Evolutionary conservation across 2,797 vertebrate species (phyloP), one percentile per base, ranked within the genome.

Genomic region (Clarias platycephalus): DNA sequence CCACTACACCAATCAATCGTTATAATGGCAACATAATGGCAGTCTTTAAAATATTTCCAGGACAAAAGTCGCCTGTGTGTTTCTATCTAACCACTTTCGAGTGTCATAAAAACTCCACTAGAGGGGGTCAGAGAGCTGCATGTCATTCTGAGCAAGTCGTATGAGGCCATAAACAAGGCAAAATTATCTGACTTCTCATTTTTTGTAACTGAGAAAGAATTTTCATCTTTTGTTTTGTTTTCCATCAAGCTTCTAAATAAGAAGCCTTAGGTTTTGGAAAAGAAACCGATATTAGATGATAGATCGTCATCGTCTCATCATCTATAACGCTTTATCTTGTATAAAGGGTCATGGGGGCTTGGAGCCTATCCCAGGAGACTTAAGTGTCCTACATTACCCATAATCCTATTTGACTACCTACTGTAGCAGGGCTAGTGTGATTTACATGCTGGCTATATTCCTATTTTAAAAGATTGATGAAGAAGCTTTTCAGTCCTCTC

Each of bases 71-170:
- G 44, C 67, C 60, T 31, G 15, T 28, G 3, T 55, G 3, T 75
- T 55, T 75, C 71, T 28, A 28, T 37, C 13, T 5, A 67, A 7
- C 22, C n/a, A 28, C 64, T 34, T 13, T 58, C 49, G 7, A 53
- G 49, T 53, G 49, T 53, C 49, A n/a, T 0, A 2, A 44, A 15
- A 84, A 55, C 55, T 84, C 70, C 84, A 31, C 31, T 67, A 86
- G 84, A 87, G 57, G 80, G 82, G 22, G 28, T 49, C 49, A 49
- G n/a, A 81, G 64, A 82, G 66, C 26, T 55, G n/a, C 26, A 16
- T 53, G 15, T 18, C 44, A 53, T 74, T n/a, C 71, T 53, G 44
- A 28, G 44, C 44, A 53, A 72, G 24, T 7, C 3, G 49, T 44
- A 55, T 57, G 26, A 20, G 8, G 26, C 53, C 72, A 12, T 18